Base-by-base conservation (phyloP, 2,797 vertebrate genomes). In the Enteromius anoplus region DNA sequence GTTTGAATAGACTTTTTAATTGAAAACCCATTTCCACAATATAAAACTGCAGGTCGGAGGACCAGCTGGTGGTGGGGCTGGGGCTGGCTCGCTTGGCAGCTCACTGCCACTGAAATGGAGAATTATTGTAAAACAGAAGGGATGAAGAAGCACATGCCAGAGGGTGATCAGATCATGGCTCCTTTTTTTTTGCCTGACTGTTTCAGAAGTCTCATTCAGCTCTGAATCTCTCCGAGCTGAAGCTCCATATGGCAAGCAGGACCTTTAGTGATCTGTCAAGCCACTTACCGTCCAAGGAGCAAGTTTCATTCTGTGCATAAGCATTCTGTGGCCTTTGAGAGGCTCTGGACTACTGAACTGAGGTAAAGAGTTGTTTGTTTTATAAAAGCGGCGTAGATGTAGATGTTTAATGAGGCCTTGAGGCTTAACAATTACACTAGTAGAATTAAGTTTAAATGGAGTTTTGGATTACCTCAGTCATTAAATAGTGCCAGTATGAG, bases 91-190 rank as follows among this genome's bases (percentile, higher is more conserved):
- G 45, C 83, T 81, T 88, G 87, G 83, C 85, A 80, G 32, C 51
- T 15, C 1, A 11, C 85, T 83, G 81, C 83, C 83, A 83, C 47
- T 81, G 64, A 86, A 86, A 84, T 84, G 83, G 82, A 84, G 55
- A 88, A 78, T 78, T 75, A 76, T 78, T 83, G 73, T 72, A 86
- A 85, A 86, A 85, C 84, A 85, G 84, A 86, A 82, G 78, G 81
- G 40, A 76, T 55, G 73, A 76, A 68, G 53, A 82, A 71, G 65
- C 71, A 81, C 53, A 32, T 81, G 78, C 82, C 82, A 84, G 85
- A 83, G 69, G 77, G 55, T 53, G 82, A 79, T 77, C 26, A 58
- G 47, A 82, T 78, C 80, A 62, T 69, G 80, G 15, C 58, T 76
- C 53, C 21, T 40, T 66, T 62, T 23, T 83, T 73, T 73, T 51